Conservation (phyloP, 2,113 vertebrate species). For the Xenotilapia caudafasciata region DNA sequence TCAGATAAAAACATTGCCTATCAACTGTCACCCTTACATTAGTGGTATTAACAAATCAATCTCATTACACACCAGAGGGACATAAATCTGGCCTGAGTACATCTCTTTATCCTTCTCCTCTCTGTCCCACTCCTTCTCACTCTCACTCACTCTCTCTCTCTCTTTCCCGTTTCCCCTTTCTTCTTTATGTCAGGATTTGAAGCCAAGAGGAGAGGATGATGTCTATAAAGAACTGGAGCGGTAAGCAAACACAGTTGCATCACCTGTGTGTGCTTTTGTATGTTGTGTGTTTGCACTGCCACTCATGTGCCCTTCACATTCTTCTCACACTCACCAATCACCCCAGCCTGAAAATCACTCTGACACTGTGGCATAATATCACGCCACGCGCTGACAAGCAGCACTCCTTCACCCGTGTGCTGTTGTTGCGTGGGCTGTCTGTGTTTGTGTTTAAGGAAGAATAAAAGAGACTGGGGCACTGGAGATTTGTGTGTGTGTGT, state of each 20-base stretch:
- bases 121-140: not conserved
- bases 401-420: conserved; percentile 23
- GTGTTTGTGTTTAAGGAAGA: conserved; percentile 46
- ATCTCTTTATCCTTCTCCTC: conserved; percentile 18
- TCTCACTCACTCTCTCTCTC: not conserved
- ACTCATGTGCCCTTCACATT: conserved; percentile 29
- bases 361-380: conserved; percentile 48
- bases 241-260: conserved; percentile 55
- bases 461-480: conserved; percentile 30
- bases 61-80: conserved; percentile 36
- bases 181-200: conserved; percentile 67
- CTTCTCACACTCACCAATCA: conserved; percentile 44
- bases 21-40: conserved; percentile 54
- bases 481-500: not conserved
- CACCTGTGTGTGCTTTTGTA: conserved; percentile 13
- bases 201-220: conserved; percentile 66
- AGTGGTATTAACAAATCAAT: conserved; percentile 66
- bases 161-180: not conserved
- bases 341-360: conserved; percentile 38
- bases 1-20: conserved; percentile 30
- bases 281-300: conserved; percentile 11
- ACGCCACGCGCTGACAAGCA: conserved; percentile 43
- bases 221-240: conserved; percentile 73
- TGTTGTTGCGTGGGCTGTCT: conserved; percentile 44
- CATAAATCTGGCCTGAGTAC: conserved; percentile 42